These are phyloP conservation scores for Teleiodes luculella DNA, from an alignment of 2,888 invertebrate genomes.

Conservation along the genomic window DNA sequence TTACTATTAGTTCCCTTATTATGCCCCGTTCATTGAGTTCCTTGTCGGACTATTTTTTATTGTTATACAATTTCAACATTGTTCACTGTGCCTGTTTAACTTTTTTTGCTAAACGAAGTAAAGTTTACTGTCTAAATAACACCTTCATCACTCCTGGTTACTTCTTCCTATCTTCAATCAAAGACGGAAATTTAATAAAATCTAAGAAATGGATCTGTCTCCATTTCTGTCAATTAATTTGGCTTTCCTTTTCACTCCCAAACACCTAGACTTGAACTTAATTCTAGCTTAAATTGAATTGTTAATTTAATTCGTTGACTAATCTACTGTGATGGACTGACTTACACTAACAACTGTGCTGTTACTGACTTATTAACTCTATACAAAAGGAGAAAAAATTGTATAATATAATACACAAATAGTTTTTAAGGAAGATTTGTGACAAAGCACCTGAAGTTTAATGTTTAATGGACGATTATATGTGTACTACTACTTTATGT, in stretches of 20 bases:
- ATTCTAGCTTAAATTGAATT: slow-evolving; percentile 31
- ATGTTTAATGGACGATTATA: slow-evolving; percentile 40
- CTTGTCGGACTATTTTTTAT: too few species aligned
- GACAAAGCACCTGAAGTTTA: slow-evolving; percentile 41
- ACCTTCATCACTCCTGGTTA: background rate
- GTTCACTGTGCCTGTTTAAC: too few species aligned
- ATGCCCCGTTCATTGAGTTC: too few species aligned
- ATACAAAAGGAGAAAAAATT: slow-evolving; percentile 21
- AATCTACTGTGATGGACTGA: slow-evolving; percentile 55
- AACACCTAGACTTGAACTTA: slow-evolving; percentile 15
- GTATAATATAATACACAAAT: slow-evolving; percentile 24
- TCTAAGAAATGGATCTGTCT: background rate
- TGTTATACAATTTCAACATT: too few species aligned
- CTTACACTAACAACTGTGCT: slow-evolving; percentile 40
- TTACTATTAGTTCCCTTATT: too few species aligned
- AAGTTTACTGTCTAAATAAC: too few species aligned
- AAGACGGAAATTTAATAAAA: background rate
- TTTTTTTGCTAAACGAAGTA: too few species aligned
- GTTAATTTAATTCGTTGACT: slow-evolving; percentile 44
- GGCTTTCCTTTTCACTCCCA: slow-evolving; percentile 1
- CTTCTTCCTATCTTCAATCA: background rate
- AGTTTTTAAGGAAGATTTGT: slow-evolving; percentile 35
- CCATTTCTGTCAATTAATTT: slow-evolving; percentile 7
- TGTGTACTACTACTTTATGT: background rate
- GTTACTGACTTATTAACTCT: slow-evolving; percentile 38